These are phyloP conservation scores for Chrysomela aeneicollis DNA, from an alignment of 2,888 invertebrate genomes.

Conservation along the genomic window DNA sequence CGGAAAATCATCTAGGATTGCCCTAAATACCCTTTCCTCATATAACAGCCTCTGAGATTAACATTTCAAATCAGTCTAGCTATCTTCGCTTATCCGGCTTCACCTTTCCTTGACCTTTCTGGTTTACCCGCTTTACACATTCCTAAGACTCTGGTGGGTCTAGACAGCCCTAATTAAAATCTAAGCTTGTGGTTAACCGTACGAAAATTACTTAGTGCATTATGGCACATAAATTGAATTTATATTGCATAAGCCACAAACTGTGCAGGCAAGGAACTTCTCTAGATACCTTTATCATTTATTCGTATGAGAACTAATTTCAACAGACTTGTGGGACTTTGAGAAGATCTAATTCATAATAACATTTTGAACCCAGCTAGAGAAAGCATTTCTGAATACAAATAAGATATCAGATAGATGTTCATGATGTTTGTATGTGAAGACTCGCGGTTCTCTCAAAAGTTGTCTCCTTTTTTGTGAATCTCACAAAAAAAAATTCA, in stretches of 20 bases:
- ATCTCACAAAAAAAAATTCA: too few species aligned
- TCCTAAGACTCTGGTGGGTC: neutral
- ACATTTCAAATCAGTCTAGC: too few species aligned
- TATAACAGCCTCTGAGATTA: too few species aligned
- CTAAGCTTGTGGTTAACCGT: neutral
- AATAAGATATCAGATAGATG: neutral
- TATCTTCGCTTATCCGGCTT: too few species aligned
- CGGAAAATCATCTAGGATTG: too few species aligned
- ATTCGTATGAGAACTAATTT: neutral
- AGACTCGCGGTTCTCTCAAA: too few species aligned
- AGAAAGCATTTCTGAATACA: neutral
- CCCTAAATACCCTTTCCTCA: too few species aligned
- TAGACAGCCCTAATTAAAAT: neutral
- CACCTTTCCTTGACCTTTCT: too few species aligned
- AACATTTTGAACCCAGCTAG: neutral
- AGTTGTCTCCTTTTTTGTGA: too few species aligned
- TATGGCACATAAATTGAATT: neutral
- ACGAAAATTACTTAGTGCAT: conserved; percentile 3
- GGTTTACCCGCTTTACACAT: too few species aligned
- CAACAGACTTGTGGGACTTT: neutral
- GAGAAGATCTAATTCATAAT: neutral
- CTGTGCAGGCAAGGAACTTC: neutral
- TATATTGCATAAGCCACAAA: conserved; percentile 1
- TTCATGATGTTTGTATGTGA: too few species aligned
- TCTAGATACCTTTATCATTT: neutral